Percentiles rank a stretch among this genome's conserved stretches.
These are phyloP conservation scores for Phrixothrix hirtus DNA, from an alignment of 2,888 invertebrate genomes.

Conservation along the genomic window DNA sequence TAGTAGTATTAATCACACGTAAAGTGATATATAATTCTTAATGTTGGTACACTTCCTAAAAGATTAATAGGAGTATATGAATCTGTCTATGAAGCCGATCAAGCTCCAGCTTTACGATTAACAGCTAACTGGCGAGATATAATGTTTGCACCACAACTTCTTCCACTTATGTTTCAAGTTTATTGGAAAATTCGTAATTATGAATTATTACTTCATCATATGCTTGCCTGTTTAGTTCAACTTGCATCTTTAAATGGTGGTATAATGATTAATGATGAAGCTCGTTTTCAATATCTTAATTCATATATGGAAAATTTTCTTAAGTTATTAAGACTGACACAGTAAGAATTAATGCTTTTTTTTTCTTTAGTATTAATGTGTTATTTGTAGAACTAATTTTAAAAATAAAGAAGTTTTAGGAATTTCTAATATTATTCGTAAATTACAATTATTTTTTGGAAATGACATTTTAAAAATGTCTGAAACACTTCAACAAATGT, in stretches of 20 bases:
- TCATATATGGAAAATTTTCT: conserved; percentile 65
- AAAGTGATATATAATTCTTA: conserved; percentile 32
- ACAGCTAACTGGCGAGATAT: conserved; percentile 74
- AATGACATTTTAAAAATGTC: conserved; percentile 58
- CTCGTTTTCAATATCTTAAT: conserved; percentile 61
- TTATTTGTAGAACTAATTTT: conserved; percentile 60
- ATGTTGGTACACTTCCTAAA: conserved; percentile 61
- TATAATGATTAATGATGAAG: conserved; percentile 58
- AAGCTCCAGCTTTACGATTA: conserved; percentile 63
- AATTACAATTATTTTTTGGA: conserved; percentile 64
- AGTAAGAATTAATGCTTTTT: conserved; percentile 12
- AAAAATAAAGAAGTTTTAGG: conserved; percentile 69
- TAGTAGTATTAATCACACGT: background rate
- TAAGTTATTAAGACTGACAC: conserved; percentile 58
- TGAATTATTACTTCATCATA: conserved; percentile 75
- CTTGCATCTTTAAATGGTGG: conserved; percentile 71
- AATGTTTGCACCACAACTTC: conserved; percentile 72
- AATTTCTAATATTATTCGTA: conserved; percentile 68
- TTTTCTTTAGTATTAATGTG: background rate
- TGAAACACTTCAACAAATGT: conserved; percentile 58
- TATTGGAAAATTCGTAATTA: conserved; percentile 81
- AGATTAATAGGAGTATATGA: conserved; percentile 73
- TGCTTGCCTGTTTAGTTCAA: conserved; percentile 81
- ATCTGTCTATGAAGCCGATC: conserved; percentile 69
- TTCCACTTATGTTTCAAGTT: conserved; percentile 79